A percentile compares a stretch with the other conserved stretches of the same genome.
phyloP scores from a whole-genome alignment of 2,797 vertebrate genomes.

The Sebastes nivosus region DNA sequence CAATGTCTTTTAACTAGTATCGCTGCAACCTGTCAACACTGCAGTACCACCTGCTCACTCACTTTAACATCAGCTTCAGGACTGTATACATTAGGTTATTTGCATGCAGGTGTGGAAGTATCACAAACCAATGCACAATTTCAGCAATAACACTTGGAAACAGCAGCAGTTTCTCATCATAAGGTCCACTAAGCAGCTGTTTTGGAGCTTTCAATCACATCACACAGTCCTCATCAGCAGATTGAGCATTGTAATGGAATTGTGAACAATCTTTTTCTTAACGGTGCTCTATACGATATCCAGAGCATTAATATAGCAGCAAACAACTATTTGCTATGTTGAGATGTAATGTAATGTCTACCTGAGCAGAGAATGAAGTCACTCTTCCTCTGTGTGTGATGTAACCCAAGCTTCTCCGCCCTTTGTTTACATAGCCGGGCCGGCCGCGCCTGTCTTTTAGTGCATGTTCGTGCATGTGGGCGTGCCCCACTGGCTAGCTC shows the following conservation, averaged over 20 bases:
- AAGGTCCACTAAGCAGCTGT: neutral
- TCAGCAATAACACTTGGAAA: neutral
- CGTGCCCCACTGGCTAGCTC: too few relatives aligned
- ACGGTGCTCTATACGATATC: too few relatives aligned
- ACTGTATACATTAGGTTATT: neutral
- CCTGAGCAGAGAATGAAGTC: too few relatives aligned
- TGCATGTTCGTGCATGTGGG: too few relatives aligned
- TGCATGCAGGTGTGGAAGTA: neutral
- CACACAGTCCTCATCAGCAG: neutral
- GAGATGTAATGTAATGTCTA: too few relatives aligned
- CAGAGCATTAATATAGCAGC: too few relatives aligned
- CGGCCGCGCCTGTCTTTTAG: too few relatives aligned
- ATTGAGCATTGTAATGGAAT: neutral
- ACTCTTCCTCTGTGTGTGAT: too few relatives aligned
- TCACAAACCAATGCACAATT: neutral
- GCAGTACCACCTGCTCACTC: neutral
- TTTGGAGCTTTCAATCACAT: neutral
- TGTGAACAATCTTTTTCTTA: accelerated
- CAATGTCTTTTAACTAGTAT: neutral
- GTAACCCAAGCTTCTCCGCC: too few relatives aligned
- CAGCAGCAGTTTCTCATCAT: neutral
- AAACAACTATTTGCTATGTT: too few relatives aligned
- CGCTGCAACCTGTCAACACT: neutral
- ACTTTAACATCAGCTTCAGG: neutral
- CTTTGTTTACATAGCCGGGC: too few relatives aligned